Conservation (phyloP, 1,140 invertebrate species). For the Rhopalosiphum padi region DNA sequence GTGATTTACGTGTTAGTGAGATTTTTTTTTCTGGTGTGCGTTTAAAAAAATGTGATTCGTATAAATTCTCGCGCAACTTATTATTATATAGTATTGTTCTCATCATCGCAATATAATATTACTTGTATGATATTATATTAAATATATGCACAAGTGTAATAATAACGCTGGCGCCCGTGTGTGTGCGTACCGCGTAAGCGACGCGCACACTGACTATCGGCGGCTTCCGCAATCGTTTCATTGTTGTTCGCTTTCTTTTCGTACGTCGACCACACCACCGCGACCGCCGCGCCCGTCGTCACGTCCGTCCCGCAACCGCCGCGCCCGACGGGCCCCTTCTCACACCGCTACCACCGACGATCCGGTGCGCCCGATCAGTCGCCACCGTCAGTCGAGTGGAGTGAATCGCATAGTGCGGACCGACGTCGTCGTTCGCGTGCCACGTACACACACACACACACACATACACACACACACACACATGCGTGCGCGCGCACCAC, state of each 20-base stretch:
- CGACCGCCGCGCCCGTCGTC: neutral
- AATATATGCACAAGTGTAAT: neutral
- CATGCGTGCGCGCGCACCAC: neutral
- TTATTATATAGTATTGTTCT: neutral
- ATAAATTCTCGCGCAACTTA: neutral
- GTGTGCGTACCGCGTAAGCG: neutral
- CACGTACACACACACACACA: neutral
- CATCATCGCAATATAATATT: neutral
- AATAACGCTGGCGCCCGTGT: neutral
- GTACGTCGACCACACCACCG: constrained; percentile 30
- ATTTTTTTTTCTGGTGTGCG: neutral
- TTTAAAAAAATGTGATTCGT: neutral
- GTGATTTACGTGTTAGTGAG: neutral
- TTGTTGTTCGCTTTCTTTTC: constrained; percentile 56
- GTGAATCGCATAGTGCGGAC: neutral
- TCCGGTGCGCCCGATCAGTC: constrained; percentile 9
- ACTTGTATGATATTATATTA: neutral
- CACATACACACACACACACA: neutral
- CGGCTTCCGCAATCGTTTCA: constrained; percentile 54
- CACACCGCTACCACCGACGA: neutral
- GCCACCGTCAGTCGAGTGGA: constrained; percentile 43
- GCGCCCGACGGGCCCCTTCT: neutral
- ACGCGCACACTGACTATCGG: constrained; percentile 43
- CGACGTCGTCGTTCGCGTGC: constrained; percentile 29
- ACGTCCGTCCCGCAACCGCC: neutral